Percentiles rank a stretch among this genome's conserved stretches.
Evolutionary conservation across 2,797 vertebrate species (phyloP).

Genomic region (Perodicticus potto): DNA sequence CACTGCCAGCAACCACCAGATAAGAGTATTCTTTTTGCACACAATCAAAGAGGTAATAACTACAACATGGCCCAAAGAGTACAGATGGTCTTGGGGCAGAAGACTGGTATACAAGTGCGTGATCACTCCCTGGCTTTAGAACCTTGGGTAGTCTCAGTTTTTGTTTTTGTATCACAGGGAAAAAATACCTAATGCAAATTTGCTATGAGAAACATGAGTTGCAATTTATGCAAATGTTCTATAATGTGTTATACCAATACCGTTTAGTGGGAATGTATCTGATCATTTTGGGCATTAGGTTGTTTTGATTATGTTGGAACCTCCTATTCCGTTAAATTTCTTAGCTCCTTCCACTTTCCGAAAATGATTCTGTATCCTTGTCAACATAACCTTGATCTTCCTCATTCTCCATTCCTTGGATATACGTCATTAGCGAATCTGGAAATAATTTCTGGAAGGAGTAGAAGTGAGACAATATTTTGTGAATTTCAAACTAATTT

Average conservation of each 20-base stretch:
- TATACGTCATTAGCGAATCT: conserved; percentile 49
- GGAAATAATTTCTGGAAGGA: background rate
- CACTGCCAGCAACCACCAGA: background rate
- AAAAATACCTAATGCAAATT: background rate
- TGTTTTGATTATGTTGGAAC: background rate
- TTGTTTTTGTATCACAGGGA: background rate
- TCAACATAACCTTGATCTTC: background rate
- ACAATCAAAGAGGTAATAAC: background rate
- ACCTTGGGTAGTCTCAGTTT: background rate
- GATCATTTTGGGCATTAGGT: background rate
- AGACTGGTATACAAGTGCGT: background rate
- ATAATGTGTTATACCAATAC: background rate
- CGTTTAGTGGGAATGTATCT: background rate
- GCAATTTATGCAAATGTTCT: background rate
- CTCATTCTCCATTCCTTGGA: background rate
- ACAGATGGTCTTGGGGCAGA: background rate
- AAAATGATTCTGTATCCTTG: background rate
- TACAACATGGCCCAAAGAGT: background rate
- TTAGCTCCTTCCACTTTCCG: background rate
- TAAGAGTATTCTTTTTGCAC: background rate
- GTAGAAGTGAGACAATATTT: conserved; percentile 56
- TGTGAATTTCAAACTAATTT: conserved; percentile 66
- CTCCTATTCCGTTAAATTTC: background rate
- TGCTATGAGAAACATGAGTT: background rate
- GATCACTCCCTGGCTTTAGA: background rate